Conservation (phyloP, 2,797 vertebrate species). For the Saxicola maurus region DNA sequence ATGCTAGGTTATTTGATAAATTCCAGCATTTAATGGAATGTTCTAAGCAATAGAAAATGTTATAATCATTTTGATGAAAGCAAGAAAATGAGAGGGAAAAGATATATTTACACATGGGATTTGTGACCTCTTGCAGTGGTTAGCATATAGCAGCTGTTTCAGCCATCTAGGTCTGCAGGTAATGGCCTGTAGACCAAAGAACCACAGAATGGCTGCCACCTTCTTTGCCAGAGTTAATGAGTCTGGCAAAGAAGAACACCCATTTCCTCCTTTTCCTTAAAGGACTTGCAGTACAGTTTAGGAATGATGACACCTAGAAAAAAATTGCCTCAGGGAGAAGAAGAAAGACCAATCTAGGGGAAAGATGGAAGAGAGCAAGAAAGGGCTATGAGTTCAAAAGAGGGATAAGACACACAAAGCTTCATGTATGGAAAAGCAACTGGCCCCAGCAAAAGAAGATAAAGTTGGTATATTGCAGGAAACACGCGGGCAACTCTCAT, state of each 20-base stretch:
- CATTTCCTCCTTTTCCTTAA: neutral
- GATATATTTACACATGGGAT: neutral
- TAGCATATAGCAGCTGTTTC: neutral
- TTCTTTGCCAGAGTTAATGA: neutral
- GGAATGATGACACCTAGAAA: neutral
- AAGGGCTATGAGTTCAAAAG: neutral
- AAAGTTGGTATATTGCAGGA: neutral
- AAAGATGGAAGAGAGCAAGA: neutral
- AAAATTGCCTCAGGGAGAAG: neutral
- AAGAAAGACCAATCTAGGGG: neutral
- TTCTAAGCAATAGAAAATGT: neutral
- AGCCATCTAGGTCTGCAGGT: neutral
- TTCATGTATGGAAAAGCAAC: neutral
- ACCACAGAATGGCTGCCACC: neutral
- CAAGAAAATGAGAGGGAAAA: neutral
- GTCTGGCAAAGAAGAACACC: neutral
- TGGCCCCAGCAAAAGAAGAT: neutral
- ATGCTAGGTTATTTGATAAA: neutral
- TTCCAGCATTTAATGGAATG: neutral
- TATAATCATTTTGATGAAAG: neutral
- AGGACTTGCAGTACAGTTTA: neutral
- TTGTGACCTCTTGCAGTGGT: neutral
- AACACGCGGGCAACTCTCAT: neutral
- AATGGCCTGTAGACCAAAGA: neutral
- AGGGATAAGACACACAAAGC: neutral